These are phyloP conservation scores for Danaus chrysippus DNA, from an alignment of 2,888 invertebrate genomes.

Conservation along the genomic window DNA sequence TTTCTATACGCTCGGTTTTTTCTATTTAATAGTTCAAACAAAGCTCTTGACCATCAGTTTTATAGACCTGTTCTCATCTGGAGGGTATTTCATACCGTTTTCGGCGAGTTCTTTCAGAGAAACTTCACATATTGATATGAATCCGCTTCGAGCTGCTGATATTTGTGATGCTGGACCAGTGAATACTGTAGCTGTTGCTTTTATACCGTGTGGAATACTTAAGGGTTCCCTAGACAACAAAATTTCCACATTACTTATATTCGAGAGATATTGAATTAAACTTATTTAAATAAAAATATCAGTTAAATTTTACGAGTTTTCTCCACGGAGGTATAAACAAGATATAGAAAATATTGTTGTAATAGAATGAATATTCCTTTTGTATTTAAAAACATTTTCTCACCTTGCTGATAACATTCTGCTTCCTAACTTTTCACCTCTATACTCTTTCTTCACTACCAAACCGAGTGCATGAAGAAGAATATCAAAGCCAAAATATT, in stretches of 20 bases:
- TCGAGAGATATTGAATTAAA: too few species aligned
- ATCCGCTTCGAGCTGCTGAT: conserved; percentile 48
- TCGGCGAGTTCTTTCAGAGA: conserved; percentile 49
- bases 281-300: too few species aligned
- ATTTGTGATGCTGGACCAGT: conserved; percentile 57
- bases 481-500: conserved; percentile 44
- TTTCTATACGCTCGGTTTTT: too few species aligned
- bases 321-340: too few species aligned
- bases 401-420: conserved; percentile 57
- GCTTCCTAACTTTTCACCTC: conserved; percentile 53
- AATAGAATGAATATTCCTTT: too few species aligned
- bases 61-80: conserved; percentile 43
- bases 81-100: conserved; percentile 49
- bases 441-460: conserved; percentile 48
- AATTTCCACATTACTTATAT: too few species aligned
- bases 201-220: conserved; percentile 43
- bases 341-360: too few species aligned
- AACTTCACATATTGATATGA: conserved; percentile 41
- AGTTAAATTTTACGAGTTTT: background rate
- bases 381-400: background rate
- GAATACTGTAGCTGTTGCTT: conserved; percentile 56
- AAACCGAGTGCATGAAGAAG: conserved; percentile 52
- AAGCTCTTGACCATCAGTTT: conserved; percentile 57
- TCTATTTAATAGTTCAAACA: background rate
- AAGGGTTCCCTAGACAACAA: conserved; percentile 48